Base-by-base conservation (phyloP, 2,888 invertebrate genomes). In the Phanerotoma sp. region DNA sequence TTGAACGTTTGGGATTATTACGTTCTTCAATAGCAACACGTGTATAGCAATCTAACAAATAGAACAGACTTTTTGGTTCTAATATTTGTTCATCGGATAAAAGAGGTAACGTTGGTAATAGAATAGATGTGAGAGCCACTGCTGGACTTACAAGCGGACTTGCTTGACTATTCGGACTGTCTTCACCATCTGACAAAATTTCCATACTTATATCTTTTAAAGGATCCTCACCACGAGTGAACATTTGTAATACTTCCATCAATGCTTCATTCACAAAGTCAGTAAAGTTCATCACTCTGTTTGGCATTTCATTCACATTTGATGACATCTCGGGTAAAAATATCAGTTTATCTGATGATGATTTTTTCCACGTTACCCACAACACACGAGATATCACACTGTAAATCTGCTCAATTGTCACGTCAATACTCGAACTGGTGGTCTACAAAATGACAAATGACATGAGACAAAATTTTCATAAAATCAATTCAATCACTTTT, bases 1-100 rank as follows among this genome's bases (percentile, higher is more conserved):
- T 89, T 64, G 87, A 86, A 71, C 85, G 84, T 82, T 84, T 91
- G 16, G 90, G 86, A 71, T 89, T 83, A 70, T 86, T 86, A 64
- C 88, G 79, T 73, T 90, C 90, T 72, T 91, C 91, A 1, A 84
- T 72, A 32, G 85, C 83, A 13, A 89, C 86, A 65, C 89, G 82
- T 33, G 86, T 84, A 74, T 91, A 91, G 70, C 82, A 83, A 61
- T 85, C 84, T 66, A 84, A 77, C 51, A 86, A 73, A 67, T 85
- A 86, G 44, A 65, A 58, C n/a, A 76, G 65, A 58, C 72, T 71
- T 52, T 69, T 71, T 13, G 73, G 68, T 48, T 72, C 71, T 18
- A 63, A 16, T 22, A 49, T 46, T 33, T 58, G 53, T 76, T 75
- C 69, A 77, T 79, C 57, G 73, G 77, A 63, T 42, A 69, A 64